Evolutionary conservation across 2,113 vertebrate species (phyloP).

Genomic region (Rhinopomastus cyanomelas): DNA sequence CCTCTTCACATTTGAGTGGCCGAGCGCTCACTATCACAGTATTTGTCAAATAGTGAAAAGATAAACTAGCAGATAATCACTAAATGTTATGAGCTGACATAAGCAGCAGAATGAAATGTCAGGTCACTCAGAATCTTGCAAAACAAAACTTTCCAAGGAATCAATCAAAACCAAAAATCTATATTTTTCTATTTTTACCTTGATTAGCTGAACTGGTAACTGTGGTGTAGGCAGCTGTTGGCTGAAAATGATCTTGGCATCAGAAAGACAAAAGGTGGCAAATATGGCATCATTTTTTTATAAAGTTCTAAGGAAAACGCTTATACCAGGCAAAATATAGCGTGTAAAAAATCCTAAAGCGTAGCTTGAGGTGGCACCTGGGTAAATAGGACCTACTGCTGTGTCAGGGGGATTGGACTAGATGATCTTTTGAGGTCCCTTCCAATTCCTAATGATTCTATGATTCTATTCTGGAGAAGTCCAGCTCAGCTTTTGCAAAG

Average conservation of each 20-base stretch:
- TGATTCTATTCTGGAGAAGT: neutral
- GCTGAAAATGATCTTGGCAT: conserved; percentile 31
- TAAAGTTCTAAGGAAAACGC: conserved; percentile 8
- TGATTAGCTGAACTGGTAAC: neutral
- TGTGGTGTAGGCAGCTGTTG: neutral
- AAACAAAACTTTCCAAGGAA: conserved; percentile 3
- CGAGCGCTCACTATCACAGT: neutral
- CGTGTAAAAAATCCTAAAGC: neutral
- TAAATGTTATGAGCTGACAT: neutral
- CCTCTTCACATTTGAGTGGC: neutral
- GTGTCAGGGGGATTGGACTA: too few species aligned
- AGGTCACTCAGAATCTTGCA: conserved; percentile 11
- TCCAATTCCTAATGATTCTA: too few species aligned
- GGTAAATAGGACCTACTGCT: neutral
- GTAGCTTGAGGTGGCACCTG: neutral
- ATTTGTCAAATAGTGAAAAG: conserved; percentile 18
- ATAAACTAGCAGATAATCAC: conserved; percentile 41
- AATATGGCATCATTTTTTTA: neutral
- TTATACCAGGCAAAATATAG: neutral
- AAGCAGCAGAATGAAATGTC: conserved; percentile 26
- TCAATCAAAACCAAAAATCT: neutral
- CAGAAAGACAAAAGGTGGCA: conserved; percentile 8
- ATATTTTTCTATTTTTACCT: neutral
- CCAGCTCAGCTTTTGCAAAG: neutral
- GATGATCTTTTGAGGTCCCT: too few species aligned